Evolutionary conservation across 2,888 invertebrate species (phyloP).

Genomic region (Bruchidius siliquastri): DNA sequence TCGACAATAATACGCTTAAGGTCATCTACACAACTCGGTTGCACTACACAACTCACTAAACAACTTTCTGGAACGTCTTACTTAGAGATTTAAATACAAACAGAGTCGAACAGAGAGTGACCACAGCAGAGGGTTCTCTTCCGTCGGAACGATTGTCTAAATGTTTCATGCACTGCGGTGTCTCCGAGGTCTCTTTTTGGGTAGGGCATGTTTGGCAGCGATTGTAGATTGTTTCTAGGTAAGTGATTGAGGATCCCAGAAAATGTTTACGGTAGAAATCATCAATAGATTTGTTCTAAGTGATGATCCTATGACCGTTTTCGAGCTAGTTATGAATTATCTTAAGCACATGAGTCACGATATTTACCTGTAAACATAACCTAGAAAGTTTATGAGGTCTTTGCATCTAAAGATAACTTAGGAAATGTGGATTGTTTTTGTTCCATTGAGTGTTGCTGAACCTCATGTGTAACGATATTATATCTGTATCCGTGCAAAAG

Average conservation of each 20-base stretch:
- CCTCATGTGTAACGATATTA: too few relatives aligned
- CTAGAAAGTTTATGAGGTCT: too few relatives aligned
- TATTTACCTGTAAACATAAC: too few relatives aligned
- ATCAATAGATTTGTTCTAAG: too few relatives aligned
- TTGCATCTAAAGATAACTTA: too few relatives aligned
- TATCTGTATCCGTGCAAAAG: too few relatives aligned
- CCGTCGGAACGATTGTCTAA: slow-evolving; percentile 12
- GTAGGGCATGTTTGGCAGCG: neutral
- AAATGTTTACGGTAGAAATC: neutral
- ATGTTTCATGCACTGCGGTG: slow-evolving; percentile 3
- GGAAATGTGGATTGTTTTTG: too few relatives aligned
- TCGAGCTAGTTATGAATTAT: too few relatives aligned
- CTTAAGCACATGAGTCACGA: too few relatives aligned
- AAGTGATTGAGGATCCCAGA: neutral
- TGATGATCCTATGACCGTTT: too few relatives aligned
- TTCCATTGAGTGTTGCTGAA: too few relatives aligned
- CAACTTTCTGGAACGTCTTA: slow-evolving; percentile 3
- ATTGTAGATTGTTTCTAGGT: neutral
- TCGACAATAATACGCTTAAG: neutral
- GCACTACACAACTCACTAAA: slow-evolving; percentile 15
- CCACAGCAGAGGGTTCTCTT: slow-evolving; percentile 8
- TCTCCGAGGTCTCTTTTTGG: slow-evolving; percentile 5
- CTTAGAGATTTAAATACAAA: neutral
- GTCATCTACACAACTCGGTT: neutral
- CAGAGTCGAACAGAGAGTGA: neutral